phyloP scores from a whole-genome alignment of 2,797 vertebrate genomes.

The Arctocebus calabarensis region DNA sequence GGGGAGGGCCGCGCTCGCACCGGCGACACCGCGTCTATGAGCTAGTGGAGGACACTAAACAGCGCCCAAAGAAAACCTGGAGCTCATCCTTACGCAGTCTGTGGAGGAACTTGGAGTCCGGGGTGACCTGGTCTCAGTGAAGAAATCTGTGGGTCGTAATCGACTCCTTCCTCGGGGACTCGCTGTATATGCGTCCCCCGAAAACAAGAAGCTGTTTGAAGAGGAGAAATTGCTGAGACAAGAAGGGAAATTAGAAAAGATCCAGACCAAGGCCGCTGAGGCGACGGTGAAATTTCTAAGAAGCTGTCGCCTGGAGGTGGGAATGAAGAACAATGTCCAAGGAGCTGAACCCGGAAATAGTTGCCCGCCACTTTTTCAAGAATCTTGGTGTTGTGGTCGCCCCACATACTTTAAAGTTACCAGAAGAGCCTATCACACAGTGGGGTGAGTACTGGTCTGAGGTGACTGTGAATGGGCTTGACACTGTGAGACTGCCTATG shows the following conservation, averaged over 20 bases:
- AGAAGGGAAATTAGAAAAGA: conserved; percentile 88
- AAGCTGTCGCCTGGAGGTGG: conserved; percentile 88
- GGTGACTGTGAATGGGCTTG: conserved; percentile 93
- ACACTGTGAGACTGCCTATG: conserved; percentile 91
- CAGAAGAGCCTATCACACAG: conserved; percentile 91
- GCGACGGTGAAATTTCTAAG: conserved; percentile 90
- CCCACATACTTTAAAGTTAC: conserved; percentile 89
- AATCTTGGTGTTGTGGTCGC: conserved; percentile 90
- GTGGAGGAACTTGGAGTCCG: conserved; percentile 92
- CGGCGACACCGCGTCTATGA: conserved; percentile 91
- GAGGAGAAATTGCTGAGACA: conserved; percentile 89
- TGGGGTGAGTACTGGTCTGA: conserved; percentile 96
- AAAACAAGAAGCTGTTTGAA: conserved; percentile 91
- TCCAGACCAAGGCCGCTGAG: conserved; percentile 92
- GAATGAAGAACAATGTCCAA: conserved; percentile 88
- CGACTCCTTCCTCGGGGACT: conserved; percentile 90
- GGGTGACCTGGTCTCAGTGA: conserved; percentile 92
- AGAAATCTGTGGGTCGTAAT: conserved; percentile 91
- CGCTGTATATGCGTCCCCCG: conserved; percentile 95
- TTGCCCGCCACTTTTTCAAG: conserved; percentile 90
- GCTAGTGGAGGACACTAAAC: conserved; percentile 93
- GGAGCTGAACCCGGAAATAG: conserved; percentile 91
- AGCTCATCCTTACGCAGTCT: conserved; percentile 93
- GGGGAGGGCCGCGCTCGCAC: conserved; percentile 90
- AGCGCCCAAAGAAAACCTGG: too few relatives aligned